Evolutionary conservation across 1,140 invertebrate genomes (phyloP).

Genomic region (Schlechtendalia chinensis): DNA sequence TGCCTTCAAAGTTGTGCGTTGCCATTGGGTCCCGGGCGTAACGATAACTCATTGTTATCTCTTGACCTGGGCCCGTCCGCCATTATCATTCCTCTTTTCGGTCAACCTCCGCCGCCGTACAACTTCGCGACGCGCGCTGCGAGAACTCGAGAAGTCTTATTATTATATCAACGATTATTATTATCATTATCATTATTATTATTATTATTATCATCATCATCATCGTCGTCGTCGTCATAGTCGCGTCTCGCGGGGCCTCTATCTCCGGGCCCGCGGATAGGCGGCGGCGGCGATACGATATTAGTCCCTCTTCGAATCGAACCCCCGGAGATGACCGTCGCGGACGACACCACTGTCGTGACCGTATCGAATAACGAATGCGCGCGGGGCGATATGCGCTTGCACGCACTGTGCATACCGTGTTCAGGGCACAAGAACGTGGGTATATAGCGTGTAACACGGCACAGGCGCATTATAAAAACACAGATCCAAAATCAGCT

Average conservation of each 20-base stretch:
- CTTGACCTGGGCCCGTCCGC: constrained; percentile 39
- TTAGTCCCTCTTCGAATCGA: constrained; percentile 26
- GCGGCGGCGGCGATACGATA: not conserved
- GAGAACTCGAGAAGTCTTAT: constrained; percentile 47
- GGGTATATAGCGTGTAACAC: too few species aligned
- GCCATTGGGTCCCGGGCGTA: constrained; percentile 37
- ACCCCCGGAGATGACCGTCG: constrained; percentile 19
- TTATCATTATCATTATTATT: constrained; percentile 10
- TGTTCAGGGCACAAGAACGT: too few species aligned
- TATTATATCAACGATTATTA: constrained; percentile 26
- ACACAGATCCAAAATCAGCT: too few species aligned
- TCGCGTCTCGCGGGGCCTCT: not conserved
- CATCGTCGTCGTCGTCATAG: too few species aligned
- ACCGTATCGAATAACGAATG: too few species aligned
- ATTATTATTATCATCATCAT: not conserved
- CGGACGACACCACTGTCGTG: too few species aligned
- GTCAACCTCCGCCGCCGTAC: not conserved
- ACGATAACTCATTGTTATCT: constrained; percentile 50
- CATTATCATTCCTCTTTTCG: constrained; percentile 45
- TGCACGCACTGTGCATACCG: too few species aligned
- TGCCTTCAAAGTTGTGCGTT: constrained; percentile 45
- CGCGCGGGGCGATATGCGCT: too few species aligned
- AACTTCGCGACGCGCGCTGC: constrained; percentile 26
- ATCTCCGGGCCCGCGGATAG: not conserved
- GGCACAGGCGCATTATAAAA: too few species aligned